Percentiles rank a stretch among this genome's conserved stretches.
Conservation (phyloP, 2,888 invertebrate genomes). For the Siphlonurus alternatus region DNA sequence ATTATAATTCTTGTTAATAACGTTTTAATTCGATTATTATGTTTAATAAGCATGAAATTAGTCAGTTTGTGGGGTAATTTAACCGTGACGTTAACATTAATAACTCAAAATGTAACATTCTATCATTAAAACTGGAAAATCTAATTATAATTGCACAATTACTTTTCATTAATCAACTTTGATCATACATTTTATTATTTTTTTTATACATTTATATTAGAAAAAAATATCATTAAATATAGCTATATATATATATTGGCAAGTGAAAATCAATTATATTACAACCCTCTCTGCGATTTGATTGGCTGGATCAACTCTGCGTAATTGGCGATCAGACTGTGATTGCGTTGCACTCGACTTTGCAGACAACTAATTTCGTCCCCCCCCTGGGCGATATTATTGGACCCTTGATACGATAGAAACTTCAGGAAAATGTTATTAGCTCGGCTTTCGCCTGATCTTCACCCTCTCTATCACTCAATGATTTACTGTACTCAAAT, state of each 20-base stretch:
- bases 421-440: too few species aligned
- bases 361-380: neutral
- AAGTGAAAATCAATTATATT: neutral
- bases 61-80: constrained; percentile 3
- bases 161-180: neutral
- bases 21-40: neutral
- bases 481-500: neutral
- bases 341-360: neutral
- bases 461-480: neutral
- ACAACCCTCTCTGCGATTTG: neutral
- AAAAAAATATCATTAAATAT: neutral
- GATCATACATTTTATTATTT: neutral
- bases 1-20: constrained; percentile 4
- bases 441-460: neutral
- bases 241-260: neutral
- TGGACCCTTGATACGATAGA: too few species aligned
- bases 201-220: neutral
- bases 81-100: neutral
- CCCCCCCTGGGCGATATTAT: neutral
- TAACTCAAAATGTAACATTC: neutral
- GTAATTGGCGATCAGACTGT: neutral
- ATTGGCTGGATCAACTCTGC: neutral
- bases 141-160: neutral
- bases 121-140: neutral
- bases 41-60: constrained; percentile 2